phyloP scores from a whole-genome alignment of 2,113 vertebrate genomes.

The Tragelaphus imberbis region DNA sequence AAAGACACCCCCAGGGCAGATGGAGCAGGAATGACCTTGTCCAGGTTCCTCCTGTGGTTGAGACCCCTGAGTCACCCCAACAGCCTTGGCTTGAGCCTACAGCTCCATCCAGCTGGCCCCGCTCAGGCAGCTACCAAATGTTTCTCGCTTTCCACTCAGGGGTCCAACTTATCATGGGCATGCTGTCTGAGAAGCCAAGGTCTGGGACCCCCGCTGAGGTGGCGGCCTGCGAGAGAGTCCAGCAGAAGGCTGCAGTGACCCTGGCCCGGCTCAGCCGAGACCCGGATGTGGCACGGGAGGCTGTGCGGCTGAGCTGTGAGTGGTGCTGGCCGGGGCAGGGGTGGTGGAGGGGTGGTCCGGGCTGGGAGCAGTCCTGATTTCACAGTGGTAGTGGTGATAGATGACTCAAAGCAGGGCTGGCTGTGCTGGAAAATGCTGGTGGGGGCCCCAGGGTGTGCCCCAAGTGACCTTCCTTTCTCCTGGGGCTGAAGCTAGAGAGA shows the following conservation, averaged over 20 bases:
- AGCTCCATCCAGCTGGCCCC: background rate
- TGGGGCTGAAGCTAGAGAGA: background rate
- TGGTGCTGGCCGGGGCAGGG: background rate
- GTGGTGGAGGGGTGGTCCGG: background rate
- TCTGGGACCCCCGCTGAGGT: conserved; percentile 90
- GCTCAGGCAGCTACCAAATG: background rate
- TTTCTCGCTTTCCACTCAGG: conserved; percentile 76
- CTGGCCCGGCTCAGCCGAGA: conserved; percentile 94
- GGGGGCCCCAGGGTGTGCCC: fast-evolving
- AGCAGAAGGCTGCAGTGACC: conserved; percentile 96
- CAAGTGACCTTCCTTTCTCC: background rate
- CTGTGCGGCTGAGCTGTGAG: conserved; percentile 89
- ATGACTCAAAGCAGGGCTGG: background rate
- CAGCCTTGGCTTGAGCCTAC: background rate
- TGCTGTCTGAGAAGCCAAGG: conserved; percentile 89
- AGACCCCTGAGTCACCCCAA: background rate
- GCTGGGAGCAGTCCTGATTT: background rate
- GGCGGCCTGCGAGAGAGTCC: conserved; percentile 95
- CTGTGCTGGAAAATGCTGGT: background rate
- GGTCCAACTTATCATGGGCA: conserved; percentile 87
- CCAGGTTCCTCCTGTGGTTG: background rate
- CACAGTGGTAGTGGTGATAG: too few relatives aligned
- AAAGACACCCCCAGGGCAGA: background rate
- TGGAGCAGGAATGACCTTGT: background rate
- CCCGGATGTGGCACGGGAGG: conserved; percentile 85